Percentiles rank a stretch among this genome's conserved stretches.
Conservation (phyloP, 1,140 invertebrate genomes). For the Palaemon carinicauda region DNA sequence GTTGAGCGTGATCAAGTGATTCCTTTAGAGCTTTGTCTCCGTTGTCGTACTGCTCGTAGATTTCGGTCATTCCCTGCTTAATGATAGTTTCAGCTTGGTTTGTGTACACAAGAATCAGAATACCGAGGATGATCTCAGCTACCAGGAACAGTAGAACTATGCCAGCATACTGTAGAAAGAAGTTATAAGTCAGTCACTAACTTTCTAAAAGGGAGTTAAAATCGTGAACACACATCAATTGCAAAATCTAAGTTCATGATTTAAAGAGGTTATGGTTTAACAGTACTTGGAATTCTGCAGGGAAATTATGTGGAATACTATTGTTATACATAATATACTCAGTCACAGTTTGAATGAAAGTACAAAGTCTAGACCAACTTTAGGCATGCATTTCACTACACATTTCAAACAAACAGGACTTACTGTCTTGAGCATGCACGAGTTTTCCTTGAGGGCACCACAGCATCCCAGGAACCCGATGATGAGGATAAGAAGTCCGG, state of each 20-base stretch:
- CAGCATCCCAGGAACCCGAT: conserved; percentile 91
- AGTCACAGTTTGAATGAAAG: no score
- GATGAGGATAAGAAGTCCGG: conserved; percentile 81
- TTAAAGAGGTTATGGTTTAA: no score
- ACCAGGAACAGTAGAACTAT: conserved; percentile 43
- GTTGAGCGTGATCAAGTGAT: conserved; percentile 26
- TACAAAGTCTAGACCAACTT: no score
- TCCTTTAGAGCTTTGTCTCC: conserved; percentile 17
- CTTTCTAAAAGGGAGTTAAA: background rate
- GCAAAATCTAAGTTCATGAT: no score
- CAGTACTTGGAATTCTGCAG: no score
- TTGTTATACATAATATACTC: no score
- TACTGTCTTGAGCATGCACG: conserved; percentile 84
- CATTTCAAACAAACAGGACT: conserved; percentile 60
- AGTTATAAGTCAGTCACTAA: background rate
- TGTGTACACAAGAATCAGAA: conserved; percentile 34
- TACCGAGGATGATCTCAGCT: conserved; percentile 35
- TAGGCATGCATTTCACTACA: no score
- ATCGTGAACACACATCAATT: no score
- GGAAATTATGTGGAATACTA: no score
- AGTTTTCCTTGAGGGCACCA: conserved; percentile 85
- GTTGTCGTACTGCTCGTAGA: conserved; percentile 24
- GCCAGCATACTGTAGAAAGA: conserved; percentile 42
- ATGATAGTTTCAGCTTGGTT: conserved; percentile 13
- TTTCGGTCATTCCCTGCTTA: conserved; percentile 9